Evolutionary conservation across 2,888 invertebrate species (phyloP).

Genomic region (Lepidocyrtoides sp.): DNA sequence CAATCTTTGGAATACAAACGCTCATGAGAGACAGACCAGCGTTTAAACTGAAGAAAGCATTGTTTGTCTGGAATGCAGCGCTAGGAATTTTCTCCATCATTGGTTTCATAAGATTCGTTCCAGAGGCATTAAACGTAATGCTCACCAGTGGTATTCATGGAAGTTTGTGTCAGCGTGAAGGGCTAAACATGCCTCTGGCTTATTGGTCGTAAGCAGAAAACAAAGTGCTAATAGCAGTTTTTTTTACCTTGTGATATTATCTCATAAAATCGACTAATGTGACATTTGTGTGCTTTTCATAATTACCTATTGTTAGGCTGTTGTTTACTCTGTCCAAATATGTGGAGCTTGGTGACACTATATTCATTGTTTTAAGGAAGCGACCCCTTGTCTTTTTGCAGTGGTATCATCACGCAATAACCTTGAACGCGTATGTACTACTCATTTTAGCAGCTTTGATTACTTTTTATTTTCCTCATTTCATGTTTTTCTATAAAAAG

Average conservation of each 20-base stretch:
- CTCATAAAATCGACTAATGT: not conserved
- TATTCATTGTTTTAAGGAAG: slow-evolving; percentile 96
- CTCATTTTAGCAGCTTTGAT: no score
- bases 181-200: slow-evolving; percentile 61
- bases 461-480: no score
- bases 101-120: slow-evolving; percentile 78
- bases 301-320: slow-evolving; percentile 25
- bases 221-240: not conserved
- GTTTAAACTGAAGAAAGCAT: slow-evolving; percentile 67
- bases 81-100: slow-evolving; percentile 78
- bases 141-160: slow-evolving; percentile 52
- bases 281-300: not conserved
- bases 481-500: no score
- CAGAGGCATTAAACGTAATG: slow-evolving; percentile 69
- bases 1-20: slow-evolving; percentile 76
- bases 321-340: slow-evolving; percentile 71
- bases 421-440: slow-evolving; percentile 61
- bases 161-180: slow-evolving; percentile 64
- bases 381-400: slow-evolving; percentile 97
- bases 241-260: not conserved
- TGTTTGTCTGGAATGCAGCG: slow-evolving; percentile 75
- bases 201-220: slow-evolving; percentile 69
- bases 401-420: slow-evolving; percentile 86
- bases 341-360: slow-evolving; percentile 77
- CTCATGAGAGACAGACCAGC: slow-evolving; percentile 73